These are phyloP conservation scores for Oenanthe melanoleuca DNA, from an alignment of 2,113 vertebrate genomes.

Conservation along the genomic window DNA sequence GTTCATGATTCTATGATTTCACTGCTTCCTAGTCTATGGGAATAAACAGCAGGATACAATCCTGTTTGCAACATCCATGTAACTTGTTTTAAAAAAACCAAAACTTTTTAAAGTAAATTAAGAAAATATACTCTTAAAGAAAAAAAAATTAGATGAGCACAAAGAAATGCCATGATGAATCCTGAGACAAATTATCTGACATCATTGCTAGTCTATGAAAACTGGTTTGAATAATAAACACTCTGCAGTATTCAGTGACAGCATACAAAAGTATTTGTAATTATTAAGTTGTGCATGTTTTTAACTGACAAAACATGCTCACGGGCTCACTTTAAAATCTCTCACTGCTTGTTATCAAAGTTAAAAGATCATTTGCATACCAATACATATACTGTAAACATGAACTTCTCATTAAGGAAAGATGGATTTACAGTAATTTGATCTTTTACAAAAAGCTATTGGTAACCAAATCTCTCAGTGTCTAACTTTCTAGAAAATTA, in stretches of 20 bases:
- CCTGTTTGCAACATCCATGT: conserved; percentile 18
- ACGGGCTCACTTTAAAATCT: conserved; percentile 72
- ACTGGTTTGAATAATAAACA: conserved; percentile 44
- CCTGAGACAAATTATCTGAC: conserved; percentile 62
- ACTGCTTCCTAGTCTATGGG: conserved; percentile 39
- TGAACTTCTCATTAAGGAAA: conserved; percentile 80
- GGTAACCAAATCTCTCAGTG: conserved; percentile 72
- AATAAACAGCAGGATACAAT: conserved; percentile 56
- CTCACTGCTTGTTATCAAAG: conserved; percentile 79
- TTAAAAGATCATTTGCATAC: conserved; percentile 79
- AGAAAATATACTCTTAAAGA: conserved; percentile 45
- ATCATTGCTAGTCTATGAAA: conserved; percentile 2
- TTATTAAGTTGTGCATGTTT: conserved; percentile 66
- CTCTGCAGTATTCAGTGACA: conserved; percentile 50
- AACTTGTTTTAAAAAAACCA: background rate
- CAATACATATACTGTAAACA: conserved; percentile 79
- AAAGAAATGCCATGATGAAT: conserved; percentile 45
- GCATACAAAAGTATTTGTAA: conserved; percentile 57
- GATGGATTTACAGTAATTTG: conserved; percentile 77
- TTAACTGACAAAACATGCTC: conserved; percentile 76
- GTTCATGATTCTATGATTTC: conserved; percentile 33
- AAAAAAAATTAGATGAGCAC: conserved; percentile 36
- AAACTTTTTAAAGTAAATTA: conserved; percentile 22
- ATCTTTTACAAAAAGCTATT: conserved; percentile 79
- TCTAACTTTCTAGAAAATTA: conserved; percentile 78